phyloP scores from a whole-genome alignment of 30 jellyfish, hydroid and myxozoan species.

The Chironex yamaguchii region DNA sequence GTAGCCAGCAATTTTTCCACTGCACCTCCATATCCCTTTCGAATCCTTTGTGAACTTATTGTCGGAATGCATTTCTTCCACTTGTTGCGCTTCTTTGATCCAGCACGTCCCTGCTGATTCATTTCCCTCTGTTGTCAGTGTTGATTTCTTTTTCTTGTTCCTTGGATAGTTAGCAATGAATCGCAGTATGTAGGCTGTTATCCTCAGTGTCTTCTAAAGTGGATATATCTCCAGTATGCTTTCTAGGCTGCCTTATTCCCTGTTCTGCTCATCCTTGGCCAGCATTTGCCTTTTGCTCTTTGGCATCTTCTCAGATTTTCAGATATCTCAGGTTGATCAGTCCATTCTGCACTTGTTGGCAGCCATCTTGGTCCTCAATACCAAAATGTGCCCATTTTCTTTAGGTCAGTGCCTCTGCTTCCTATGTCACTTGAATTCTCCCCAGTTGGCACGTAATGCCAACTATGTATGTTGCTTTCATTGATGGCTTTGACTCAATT shows the following conservation, averaged over 20 bases:
- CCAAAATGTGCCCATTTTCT: conserved; percentile 24
- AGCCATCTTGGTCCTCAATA: conserved; percentile 56
- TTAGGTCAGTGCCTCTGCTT: conserved; percentile 41
- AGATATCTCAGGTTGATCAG: conserved; percentile 10
- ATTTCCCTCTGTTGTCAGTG: conserved; percentile 33
- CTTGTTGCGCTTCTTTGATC: conserved; percentile 34
- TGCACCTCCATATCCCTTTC: conserved; percentile 44
- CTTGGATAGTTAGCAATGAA: conserved; percentile 39
- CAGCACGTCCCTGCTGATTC: conserved; percentile 11
- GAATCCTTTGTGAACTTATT: background rate
- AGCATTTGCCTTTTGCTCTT: background rate
- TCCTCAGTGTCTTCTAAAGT: conserved; percentile 26
- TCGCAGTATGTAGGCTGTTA: conserved; percentile 18
- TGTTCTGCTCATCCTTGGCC: background rate
- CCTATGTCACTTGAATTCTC: conserved; percentile 12
- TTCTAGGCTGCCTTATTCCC: conserved; percentile 16
- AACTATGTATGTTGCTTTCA: background rate
- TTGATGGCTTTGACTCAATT: conserved; percentile 12
- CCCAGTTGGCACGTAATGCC: conserved; percentile 27
- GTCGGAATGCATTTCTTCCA: conserved; percentile 17
- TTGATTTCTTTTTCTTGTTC: conserved; percentile 13
- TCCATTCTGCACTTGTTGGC: conserved; percentile 36
- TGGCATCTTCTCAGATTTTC: conserved; percentile 4
- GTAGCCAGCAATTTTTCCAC: conserved; percentile 49
- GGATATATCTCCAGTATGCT: background rate